Conservation (phyloP, 1,140 invertebrate genomes). For the Drosophila ogumai region DNA sequence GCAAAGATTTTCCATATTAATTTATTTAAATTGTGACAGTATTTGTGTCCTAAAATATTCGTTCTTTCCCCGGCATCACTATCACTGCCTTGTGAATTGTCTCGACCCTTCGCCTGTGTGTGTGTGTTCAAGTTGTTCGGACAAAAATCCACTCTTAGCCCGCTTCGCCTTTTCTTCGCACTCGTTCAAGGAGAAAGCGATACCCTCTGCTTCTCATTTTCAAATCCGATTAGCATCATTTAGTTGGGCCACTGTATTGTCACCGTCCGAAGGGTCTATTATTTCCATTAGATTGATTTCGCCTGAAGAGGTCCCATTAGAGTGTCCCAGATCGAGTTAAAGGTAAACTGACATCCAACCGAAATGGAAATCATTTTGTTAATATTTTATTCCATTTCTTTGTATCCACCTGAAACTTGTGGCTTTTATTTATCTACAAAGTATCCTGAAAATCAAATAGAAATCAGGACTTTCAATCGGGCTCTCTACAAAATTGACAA, state of each 20-base stretch:
- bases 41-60: neutral
- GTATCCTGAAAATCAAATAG: neutral
- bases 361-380: constrained; percentile 14
- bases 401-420: constrained; percentile 18
- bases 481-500: neutral
- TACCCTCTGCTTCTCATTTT: constrained; percentile 65
- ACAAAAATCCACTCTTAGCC: constrained; percentile 32
- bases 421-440: neutral
- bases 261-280: constrained; percentile 61
- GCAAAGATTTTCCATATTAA: too few relatives aligned
- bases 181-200: constrained; percentile 45
- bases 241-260: constrained; percentile 59
- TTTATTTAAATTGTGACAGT: neutral
- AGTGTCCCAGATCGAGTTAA: constrained; percentile 10
- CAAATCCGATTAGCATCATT: constrained; percentile 84
- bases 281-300: constrained; percentile 76
- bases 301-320: constrained; percentile 29
- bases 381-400: constrained; percentile 33
- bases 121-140: constrained; percentile 8
- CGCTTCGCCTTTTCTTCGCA: constrained; percentile 48
- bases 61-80: constrained; percentile 7
- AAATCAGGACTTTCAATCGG: neutral
- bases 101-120: constrained; percentile 29
- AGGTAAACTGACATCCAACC: constrained; percentile 35
- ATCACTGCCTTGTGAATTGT: constrained; percentile 11